Base-by-base conservation (phyloP, 53 echinoderm and acorn worm species). In the Arbacia lixula region DNA sequence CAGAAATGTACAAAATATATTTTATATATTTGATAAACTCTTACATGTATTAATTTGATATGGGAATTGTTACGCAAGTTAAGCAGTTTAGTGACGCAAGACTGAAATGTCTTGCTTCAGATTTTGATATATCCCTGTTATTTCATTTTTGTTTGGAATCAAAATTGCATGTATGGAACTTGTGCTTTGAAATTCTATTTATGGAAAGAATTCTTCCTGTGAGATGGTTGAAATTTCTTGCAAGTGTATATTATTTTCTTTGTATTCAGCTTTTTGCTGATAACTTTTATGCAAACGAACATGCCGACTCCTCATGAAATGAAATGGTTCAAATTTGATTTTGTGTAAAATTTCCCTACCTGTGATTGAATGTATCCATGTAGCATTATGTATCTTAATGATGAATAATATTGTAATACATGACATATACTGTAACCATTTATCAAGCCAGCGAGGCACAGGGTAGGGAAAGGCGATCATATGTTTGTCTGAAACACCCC, bases 21-120 rank as follows among this genome's bases (percentile, higher is more conserved):
- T 73, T 74, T 74, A 74, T 52, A 74, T 74, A 53, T 74, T 74
- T 74, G 74, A 74, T 74, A 74, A 74, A 69, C n/a, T 42, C 29
- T 27, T 6, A 25, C 41, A 42, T 42, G 69, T 22, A 17, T 41
- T 69, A 25, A 41, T 36, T 66, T 36, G 20, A 66, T 2, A 66
- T 21, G 26, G 40, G 43, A 40, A 43, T 69, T 40, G 43, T 42
- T 27, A 69, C 27, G 43, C 43, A 69, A 8, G 14, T 46, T 3
- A 42, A 68, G 69, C 16, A 12, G 28, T 2, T 10, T 41, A 19
- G 14, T 10, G 8, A 8, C 8, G 28, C 11, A 69, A 43, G 69
- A 66, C 21, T 69, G 40, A 43, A 40, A 69, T 69, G 69, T 43
- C n/a, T 69, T 69, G 46, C 30, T 16, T 69, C 24, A 67, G 20